phyloP scores from a whole-genome alignment of 2,113 vertebrate genomes.

The Globicephala melas region DNA sequence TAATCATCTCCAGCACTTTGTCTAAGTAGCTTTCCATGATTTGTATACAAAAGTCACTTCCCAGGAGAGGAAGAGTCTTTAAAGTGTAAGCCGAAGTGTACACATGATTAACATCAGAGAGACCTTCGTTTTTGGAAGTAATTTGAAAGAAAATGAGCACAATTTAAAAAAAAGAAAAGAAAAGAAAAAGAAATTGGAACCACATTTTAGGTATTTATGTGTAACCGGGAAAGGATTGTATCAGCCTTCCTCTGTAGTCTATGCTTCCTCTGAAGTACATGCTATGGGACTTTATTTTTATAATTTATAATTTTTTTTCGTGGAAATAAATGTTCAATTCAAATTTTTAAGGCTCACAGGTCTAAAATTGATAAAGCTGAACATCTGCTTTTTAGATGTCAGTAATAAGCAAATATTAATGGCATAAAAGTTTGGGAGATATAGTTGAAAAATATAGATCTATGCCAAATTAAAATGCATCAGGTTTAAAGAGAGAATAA shows the following conservation, averaged over 20 bases:
- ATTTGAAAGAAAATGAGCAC: constrained; percentile 74
- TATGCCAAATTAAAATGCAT: neutral
- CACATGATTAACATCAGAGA: constrained; percentile 74
- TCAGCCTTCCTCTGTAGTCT: neutral
- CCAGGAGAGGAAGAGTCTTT: constrained; percentile 75
- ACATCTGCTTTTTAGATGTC: neutral
- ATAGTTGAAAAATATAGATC: neutral
- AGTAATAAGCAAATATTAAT: neutral
- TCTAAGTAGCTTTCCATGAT: constrained; percentile 75
- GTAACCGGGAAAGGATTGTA: neutral
- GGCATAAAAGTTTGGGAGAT: neutral
- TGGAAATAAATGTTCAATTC: neutral
- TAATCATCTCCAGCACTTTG: constrained; percentile 81
- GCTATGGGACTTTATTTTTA: neutral
- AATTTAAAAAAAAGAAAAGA: constrained; percentile 52
- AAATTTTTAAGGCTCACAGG: neutral
- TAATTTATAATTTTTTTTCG: neutral
- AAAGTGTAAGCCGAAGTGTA: constrained; percentile 77
- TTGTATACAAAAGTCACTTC: constrained; percentile 81
- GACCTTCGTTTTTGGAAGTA: constrained; percentile 76
- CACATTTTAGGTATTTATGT: constrained; percentile 72
- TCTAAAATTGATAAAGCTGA: neutral
- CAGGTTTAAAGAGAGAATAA: neutral
- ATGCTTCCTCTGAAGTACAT: neutral
- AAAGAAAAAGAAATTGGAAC: constrained; percentile 72